Base-by-base conservation (phyloP, 1,140 invertebrate species). In the Drosophila rhopaloa region DNA sequence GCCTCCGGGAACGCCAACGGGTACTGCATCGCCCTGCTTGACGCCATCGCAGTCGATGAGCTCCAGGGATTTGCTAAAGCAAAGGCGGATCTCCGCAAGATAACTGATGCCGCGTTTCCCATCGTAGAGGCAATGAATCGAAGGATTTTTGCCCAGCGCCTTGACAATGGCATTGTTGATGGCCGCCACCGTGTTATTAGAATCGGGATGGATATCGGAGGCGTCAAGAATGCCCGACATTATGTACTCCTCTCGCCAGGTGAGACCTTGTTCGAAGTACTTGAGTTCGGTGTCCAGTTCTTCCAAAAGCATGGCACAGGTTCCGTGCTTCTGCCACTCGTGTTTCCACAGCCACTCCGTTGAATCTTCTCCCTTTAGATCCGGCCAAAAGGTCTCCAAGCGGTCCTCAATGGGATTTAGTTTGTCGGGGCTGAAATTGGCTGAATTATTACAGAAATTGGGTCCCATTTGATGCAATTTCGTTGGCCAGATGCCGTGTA, bases 291-390 rank as follows among this genome's bases (percentile, higher is more conserved):
- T 94, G 75, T 95, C 93, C 1, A 97, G 85, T 7, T 80, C 47
- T n/a, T 94, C 91, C 2, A 97, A 66, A 7, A 89, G 77, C 0
- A 94, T 93, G 13, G 96, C 96, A 84, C 97, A 97, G 0, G 96
- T 97, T 0, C 97, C 97, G 91, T 98, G 97, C 84, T 97, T 98
- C 1, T 93, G 90, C 97, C 97, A 98, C 91, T 97, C 97, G 67
- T 98, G 96, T 66, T 95, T 93, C 97, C 97, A 97, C 7, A 97
- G 93, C 7, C 94, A 93, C 76, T 95, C 93, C 10, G 92, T 83
- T 38, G 93, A 92, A 1, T 68, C 27, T 1, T 41, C 93, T 68
- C 94, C 94, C 86, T 96, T 94, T 60, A 97, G 93, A 78, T 97
- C 96, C 1, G 94, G 94, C 97, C 97, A 97, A 50, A 94, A 94